Conservation (phyloP, 2,797 vertebrate species). For the Cephalopachus bancanus region DNA sequence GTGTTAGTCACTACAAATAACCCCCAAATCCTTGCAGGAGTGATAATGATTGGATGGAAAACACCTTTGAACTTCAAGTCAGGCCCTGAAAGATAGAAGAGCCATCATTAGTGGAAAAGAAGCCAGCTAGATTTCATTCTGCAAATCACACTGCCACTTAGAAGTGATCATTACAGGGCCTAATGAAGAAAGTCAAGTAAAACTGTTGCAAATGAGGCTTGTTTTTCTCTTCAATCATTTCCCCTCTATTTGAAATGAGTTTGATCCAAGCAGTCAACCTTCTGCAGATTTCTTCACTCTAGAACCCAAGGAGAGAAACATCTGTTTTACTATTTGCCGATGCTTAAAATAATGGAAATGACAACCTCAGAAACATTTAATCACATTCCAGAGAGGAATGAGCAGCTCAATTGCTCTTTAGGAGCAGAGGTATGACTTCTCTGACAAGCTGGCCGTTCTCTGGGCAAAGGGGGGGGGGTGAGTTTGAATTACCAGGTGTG, state of each 20-base stretch:
- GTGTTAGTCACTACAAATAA: conserved; percentile 84
- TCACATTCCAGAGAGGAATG: background rate
- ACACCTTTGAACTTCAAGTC: conserved; percentile 89
- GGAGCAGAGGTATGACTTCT: background rate
- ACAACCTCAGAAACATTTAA: background rate
- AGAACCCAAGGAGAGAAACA: background rate
- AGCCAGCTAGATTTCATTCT: background rate
- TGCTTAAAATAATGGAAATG: background rate
- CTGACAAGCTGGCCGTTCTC: background rate
- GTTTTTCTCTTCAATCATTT: background rate
- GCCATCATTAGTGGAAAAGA: conserved; percentile 17
- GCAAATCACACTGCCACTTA: background rate
- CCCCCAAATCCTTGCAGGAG: conserved; percentile 87
- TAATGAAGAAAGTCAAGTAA: conserved; percentile 5
- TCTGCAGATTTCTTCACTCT: background rate
- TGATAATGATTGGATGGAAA: conserved; percentile 90
- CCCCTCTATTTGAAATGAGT: background rate
- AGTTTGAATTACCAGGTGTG: background rate
- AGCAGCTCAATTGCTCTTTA: background rate
- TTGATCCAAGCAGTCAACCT: background rate
- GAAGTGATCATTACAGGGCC: background rate
- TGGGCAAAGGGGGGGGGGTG: background rate
- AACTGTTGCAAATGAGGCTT: background rate
- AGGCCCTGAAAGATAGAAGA: conserved; percentile 71
- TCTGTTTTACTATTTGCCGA: background rate